Evolutionary conservation across 1,140 invertebrate genomes (phyloP).

Genomic region (Zeugodacus cucurbitae): DNA sequence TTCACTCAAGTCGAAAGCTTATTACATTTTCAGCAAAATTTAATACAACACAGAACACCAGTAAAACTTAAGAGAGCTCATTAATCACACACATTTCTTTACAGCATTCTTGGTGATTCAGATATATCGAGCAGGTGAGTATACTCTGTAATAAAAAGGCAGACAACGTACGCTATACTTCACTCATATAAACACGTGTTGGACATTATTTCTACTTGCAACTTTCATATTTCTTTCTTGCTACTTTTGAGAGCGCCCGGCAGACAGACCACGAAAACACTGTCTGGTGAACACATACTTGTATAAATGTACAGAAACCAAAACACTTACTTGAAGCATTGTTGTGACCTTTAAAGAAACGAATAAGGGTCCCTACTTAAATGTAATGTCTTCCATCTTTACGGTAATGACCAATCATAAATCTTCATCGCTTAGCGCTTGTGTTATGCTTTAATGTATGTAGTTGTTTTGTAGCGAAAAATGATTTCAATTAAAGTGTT

Average conservation of each 20-base stretch:
- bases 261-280: not conserved
- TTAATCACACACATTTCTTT: not conserved
- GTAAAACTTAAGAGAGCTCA: not conserved
- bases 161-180: not conserved
- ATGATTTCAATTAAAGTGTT: too few species aligned
- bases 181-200: not conserved
- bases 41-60: not conserved
- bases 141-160: not conserved
- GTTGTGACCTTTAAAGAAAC: not conserved
- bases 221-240: not conserved
- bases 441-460: not conserved
- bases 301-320: too few species aligned
- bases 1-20: not conserved
- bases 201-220: not conserved
- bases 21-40: not conserved
- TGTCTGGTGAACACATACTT: not conserved
- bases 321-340: not conserved
- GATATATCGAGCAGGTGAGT: not conserved
- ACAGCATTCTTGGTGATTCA: not conserved
- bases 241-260: not conserved
- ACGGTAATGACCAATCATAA: not conserved
- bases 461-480: not conserved
- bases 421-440: not conserved
- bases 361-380: not conserved
- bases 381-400: not conserved